Conservation (phyloP, 2,888 invertebrate genomes). For the Galerucella nymphaeae region DNA sequence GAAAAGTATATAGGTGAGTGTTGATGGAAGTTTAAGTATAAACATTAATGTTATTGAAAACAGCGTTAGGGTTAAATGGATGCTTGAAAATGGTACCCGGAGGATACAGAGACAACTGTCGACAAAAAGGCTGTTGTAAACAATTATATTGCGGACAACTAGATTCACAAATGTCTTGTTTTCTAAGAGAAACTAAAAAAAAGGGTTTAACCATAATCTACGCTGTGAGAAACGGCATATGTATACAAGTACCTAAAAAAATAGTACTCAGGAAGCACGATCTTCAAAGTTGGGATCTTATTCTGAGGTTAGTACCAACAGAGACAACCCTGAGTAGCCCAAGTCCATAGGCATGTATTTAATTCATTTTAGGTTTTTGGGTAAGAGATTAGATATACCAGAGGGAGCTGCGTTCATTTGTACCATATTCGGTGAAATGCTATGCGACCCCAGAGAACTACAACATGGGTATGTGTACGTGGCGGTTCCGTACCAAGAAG, state of each 20-base stretch:
- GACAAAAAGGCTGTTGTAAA: background rate
- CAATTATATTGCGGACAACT: slow-evolving; percentile 2
- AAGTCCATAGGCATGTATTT: background rate
- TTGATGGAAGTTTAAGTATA: background rate
- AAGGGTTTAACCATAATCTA: slow-evolving; percentile 12
- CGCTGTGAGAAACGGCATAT: background rate
- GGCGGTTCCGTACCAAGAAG: slow-evolving; percentile 9
- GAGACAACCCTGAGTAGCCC: no score
- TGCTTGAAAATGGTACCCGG: background rate
- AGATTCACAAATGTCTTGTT: slow-evolving; percentile 1
- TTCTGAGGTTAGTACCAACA: background rate
- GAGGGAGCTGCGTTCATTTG: slow-evolving; percentile 9
- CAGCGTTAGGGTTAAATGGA: background rate
- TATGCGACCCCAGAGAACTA: background rate
- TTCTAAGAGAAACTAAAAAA: slow-evolving; percentile 3
- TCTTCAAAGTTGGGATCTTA: slow-evolving; percentile 4
- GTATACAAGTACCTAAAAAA: background rate
- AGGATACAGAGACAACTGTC: background rate
- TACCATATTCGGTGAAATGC: slow-evolving; percentile 7
- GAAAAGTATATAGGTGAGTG: slow-evolving; percentile 7
- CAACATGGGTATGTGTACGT: slow-evolving; percentile 6
- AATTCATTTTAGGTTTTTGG: background rate
- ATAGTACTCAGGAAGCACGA: slow-evolving; percentile 6
- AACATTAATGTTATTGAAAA: background rate
- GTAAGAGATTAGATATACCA: slow-evolving; percentile 7